Evolutionary conservation across 2,113 vertebrate genomes (phyloP), one percentile per base, ranked within the genome.

Genomic region (Dasypus novemcinctus): DNA sequence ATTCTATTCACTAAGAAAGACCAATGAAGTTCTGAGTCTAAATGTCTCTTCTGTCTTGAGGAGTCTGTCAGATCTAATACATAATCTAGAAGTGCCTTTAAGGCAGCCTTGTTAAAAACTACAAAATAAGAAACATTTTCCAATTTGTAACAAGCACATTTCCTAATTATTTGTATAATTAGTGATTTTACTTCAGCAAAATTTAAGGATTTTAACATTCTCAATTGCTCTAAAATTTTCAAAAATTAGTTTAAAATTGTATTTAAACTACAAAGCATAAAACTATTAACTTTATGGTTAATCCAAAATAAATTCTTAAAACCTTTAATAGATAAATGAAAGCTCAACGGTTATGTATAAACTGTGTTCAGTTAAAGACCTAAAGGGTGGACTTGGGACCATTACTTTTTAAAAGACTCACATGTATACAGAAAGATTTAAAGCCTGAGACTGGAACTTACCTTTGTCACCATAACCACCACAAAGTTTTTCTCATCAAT

Each of bases 401-500:
- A 69, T 36, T 68, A 21, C 54, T 78, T 69, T 84, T 43, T 12
- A 12, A 87, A 92, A 72, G 10, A 87, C 7, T 74, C 17, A 57
- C 1, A 74, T 17, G 57, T n/a, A 92, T 76, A 27, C 46, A 86
- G 25, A 52, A 87, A 93, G 20, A 91, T 36, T 88, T 4, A 95
- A 1, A 95, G 41, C 94, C 92, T 31, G 18, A 94, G 23, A 8
- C 5, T 63, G n/a, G 85, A 97, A 98, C 98, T 98, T 96, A 99
- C 99, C 98, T 99, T 99, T 98, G 99, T 99, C 97, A 99, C 99
- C 99, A 99, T 99, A 97, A 99, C 98, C 95, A 99, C 99, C 98
- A 99, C 99, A 95, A 99, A 99, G 98, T 99, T 99, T 98, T 99
- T 99, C 98, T 99, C 99, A 93, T 99, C 99, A 87, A 99, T 99